Evolutionary conservation across 2,888 invertebrate genomes (phyloP).

Genomic region (Cetonia aurata): DNA sequence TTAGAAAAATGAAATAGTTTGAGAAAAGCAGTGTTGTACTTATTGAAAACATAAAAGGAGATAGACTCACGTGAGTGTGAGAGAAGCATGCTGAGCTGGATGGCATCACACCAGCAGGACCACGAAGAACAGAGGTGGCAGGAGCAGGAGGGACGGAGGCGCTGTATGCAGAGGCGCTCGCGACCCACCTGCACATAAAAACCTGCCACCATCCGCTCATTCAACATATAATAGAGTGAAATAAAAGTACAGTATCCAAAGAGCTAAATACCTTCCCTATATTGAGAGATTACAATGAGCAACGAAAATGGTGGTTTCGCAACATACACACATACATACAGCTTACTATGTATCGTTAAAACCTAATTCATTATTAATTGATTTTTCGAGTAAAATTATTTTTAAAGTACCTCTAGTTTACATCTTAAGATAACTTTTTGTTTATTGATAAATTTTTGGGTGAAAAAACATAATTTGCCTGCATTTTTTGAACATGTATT

Average conservation of each 20-base stretch:
- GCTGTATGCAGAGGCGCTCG: conserved; percentile 56
- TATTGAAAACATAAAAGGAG: conserved; percentile 27
- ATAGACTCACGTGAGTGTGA: conserved; percentile 59
- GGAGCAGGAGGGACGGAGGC: conserved; percentile 57
- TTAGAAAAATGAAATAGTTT: not conserved
- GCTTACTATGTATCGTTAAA: too few relatives aligned
- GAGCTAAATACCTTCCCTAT: not conserved
- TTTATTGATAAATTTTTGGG: too few relatives aligned
- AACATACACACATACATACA: too few relatives aligned
- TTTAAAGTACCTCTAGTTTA: too few relatives aligned
- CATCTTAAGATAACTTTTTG: too few relatives aligned
- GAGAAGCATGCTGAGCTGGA: conserved; percentile 58
- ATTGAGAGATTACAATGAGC: too few relatives aligned
- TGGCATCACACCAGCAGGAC: conserved; percentile 62
- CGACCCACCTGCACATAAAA: conserved; percentile 62
- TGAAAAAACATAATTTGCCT: too few relatives aligned
- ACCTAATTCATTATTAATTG: too few relatives aligned
- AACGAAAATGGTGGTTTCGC: too few relatives aligned
- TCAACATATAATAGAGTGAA: conserved; percentile 20
- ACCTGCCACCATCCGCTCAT: conserved; percentile 50
- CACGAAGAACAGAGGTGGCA: conserved; percentile 62
- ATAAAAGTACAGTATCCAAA: conserved; percentile 5
- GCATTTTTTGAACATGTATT: too few relatives aligned
- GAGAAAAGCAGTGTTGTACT: conserved; percentile 6
- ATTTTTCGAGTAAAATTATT: too few relatives aligned